Evolutionary conservation across 1,140 invertebrate genomes (phyloP), one percentile per base, ranked within the genome.

Genomic region (Zaprionus ornatus): DNA sequence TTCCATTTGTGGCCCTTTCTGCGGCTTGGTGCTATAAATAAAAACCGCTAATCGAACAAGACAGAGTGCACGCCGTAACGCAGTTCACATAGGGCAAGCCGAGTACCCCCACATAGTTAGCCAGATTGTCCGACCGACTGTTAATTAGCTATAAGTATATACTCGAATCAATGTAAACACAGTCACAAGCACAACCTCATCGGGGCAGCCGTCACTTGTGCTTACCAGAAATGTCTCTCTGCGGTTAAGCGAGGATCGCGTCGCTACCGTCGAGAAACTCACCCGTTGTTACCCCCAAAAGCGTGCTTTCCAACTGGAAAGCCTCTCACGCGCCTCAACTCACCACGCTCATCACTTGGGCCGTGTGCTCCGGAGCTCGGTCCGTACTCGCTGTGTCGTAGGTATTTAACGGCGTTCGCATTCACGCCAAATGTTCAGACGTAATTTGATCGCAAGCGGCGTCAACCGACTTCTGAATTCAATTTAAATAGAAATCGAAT

Each of bases 371-470:
- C 15, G 62, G 13, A 13, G 40, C 12, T 29, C 42, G 40, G 55
- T 4, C 25, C 27, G 37, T 59, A 21, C 56, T 59, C 21, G 17
- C 21, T 23, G 48, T 32, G 50, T 21, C 60, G 52, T 15, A 13
- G n/a, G 52, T 57, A 66, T 85, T 85, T 85, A 85, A 85, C 52
- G 67, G 65, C 57, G 37, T 45, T 60, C 77, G 82, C 78, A 55
- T 23, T 59, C 61, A 71, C 59, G 60, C 27, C 45, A 64, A 78
- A 61, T 52, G 68, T 59, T 85, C 82, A 85, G 78, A 85, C 65
- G 68, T 80, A 78, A 80, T 45, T 78, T 42, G 78, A 80, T 62
- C 81, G 63, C 59, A 35, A 70, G 19, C 29, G 21, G 25, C 29
- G 21, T 9, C 55, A 68, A 42, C 10, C 57, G 59, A 55, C 32